Conservation (phyloP, 2,797 vertebrate genomes). For the Ctenochaetus hawaiiensis region DNA sequence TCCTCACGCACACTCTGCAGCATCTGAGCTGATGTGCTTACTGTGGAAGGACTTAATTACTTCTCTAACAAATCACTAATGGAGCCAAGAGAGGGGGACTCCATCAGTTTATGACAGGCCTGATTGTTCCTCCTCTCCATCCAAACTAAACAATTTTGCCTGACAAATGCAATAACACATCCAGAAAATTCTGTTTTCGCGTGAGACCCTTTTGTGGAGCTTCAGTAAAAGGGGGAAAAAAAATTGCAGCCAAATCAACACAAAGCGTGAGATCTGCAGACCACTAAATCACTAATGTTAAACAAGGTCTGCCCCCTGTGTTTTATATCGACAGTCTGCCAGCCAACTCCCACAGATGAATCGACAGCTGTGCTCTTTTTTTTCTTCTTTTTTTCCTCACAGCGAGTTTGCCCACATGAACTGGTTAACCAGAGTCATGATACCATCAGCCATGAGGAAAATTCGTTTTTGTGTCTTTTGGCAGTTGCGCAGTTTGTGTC, state of each 20-base stretch:
- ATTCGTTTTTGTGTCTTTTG: constrained; percentile 28
- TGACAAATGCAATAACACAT: constrained; percentile 83
- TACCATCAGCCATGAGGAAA: constrained; percentile 60
- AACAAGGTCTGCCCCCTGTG: constrained; percentile 84
- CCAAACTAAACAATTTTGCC: constrained; percentile 83
- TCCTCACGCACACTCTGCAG: constrained; percentile 47
- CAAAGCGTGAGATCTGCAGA: constrained; percentile 83
- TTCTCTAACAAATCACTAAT: constrained; percentile 75
- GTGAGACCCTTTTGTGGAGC: constrained; percentile 77
- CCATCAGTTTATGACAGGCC: constrained; percentile 82
- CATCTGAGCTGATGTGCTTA: constrained; percentile 58
- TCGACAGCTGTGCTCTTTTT: constrained; percentile 74
- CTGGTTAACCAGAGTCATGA: constrained; percentile 44
- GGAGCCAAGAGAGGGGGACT: constrained; percentile 71
- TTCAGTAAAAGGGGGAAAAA: constrained; percentile 62
- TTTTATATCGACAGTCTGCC: constrained; percentile 79
- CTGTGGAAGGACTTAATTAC: constrained; percentile 75
- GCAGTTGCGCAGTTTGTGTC: constrained; percentile 14
- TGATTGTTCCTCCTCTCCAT: constrained; percentile 78
- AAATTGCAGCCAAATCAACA: constrained; percentile 79
- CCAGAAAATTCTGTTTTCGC: constrained; percentile 77
- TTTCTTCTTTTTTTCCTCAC: constrained; percentile 10
- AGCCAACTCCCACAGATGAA: constrained; percentile 80
- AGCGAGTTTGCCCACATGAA: constrained; percentile 65
- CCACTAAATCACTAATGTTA: constrained; percentile 87